Evolutionary conservation across 2,113 vertebrate genomes (phyloP).

Genomic region (Rhipidura dahli): DNA sequence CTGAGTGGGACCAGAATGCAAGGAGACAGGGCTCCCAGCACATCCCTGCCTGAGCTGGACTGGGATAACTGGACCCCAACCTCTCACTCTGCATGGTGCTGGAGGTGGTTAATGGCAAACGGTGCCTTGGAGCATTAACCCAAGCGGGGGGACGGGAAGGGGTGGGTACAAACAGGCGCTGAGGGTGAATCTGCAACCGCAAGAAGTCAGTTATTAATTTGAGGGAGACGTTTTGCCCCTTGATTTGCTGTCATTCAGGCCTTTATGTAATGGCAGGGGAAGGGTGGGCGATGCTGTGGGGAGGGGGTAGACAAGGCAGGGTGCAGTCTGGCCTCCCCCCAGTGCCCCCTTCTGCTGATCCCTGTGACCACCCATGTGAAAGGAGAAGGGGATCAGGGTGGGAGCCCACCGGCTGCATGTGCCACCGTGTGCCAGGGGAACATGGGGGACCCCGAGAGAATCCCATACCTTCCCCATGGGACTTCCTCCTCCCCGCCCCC

Average conservation of each 20-base stretch:
- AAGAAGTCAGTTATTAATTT: constrained; percentile 72
- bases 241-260: constrained; percentile 48
- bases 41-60: not conserved
- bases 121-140: not conserved
- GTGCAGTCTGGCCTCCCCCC: too few relatives aligned
- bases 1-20: accelerated
- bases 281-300: not conserved
- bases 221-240: constrained; percentile 38
- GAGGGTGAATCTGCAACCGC: constrained; percentile 59
- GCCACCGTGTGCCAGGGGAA: accelerated
- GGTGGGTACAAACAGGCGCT: not conserved
- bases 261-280: constrained; percentile 1
- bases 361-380: accelerated
- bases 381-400: not conserved
- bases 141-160: not conserved
- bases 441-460: accelerated
- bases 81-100: not conserved
- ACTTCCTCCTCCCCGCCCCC: not conserved
- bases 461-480: not conserved
- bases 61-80: not conserved
- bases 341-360: not conserved
- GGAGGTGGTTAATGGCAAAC: constrained; percentile 38
- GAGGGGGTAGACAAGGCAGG: accelerated
- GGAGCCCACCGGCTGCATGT: accelerated
- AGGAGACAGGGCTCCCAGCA: not conserved